A percentile compares a stretch with the other conserved stretches of the same genome.
Conservation (phyloP, 2,113 vertebrate species). For the Lathamus discolor region DNA sequence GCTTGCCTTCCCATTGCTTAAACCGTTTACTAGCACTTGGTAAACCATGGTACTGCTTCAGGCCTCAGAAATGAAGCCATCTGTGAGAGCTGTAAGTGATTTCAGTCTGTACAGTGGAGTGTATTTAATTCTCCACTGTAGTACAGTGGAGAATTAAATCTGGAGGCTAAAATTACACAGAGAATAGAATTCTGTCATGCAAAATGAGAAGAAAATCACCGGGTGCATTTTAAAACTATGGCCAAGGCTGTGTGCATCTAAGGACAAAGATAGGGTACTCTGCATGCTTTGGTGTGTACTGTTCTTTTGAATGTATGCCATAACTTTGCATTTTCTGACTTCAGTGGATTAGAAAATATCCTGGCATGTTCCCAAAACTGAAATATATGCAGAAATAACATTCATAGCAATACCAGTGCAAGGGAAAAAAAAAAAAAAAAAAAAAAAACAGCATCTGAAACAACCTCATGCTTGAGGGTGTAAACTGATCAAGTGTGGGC, state of each 20-base stretch:
- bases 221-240: neutral
- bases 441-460: conserved; percentile 1
- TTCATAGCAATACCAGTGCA: neutral
- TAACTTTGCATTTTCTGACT: conserved; percentile 31
- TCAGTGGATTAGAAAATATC: neutral
- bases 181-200: neutral
- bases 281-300: neutral
- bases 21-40: neutral
- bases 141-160: neutral
- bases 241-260: neutral
- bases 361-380: neutral
- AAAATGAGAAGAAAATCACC: neutral
- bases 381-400: conserved; percentile 58
- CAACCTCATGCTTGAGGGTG: neutral
- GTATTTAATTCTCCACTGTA: neutral
- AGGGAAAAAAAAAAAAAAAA: neutral
- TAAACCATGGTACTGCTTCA: neutral
- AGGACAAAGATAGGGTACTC: conserved; percentile 1
- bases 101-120: neutral
- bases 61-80: neutral
- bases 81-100: neutral
- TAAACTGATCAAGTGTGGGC: neutral
- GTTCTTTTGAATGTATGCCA: neutral
- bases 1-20: neutral
- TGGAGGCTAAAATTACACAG: neutral